Percentiles rank a stretch among this genome's conserved stretches.
These are phyloP conservation scores for Sphenopsis melanotis DNA, from an alignment of 2,797 vertebrate genomes.

Conservation along the genomic window DNA sequence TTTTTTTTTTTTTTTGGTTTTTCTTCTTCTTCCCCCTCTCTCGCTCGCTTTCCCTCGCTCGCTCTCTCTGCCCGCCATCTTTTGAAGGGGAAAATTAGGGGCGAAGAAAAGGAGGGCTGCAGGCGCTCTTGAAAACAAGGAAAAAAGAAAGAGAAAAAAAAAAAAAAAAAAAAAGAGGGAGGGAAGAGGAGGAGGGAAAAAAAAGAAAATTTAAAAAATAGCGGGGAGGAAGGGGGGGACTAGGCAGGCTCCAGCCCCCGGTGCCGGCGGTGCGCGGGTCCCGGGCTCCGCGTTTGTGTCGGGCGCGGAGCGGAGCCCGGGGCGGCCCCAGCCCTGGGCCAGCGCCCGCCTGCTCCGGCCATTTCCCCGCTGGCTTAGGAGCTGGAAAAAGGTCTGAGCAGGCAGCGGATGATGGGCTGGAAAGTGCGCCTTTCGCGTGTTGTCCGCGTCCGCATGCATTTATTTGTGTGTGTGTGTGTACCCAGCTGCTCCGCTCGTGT, in stretches of 20 bases:
- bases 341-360: background rate
- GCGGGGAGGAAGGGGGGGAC: background rate
- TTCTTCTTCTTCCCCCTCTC: constrained; percentile 14
- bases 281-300: background rate
- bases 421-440: background rate
- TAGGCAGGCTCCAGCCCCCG: background rate
- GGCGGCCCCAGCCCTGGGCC: background rate
- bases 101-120: constrained; percentile 1
- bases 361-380: background rate
- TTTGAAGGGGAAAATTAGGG: constrained; percentile 72
- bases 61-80: constrained; percentile 81
- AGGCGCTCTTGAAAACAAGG: background rate
- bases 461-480: background rate
- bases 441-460: background rate
- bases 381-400: background rate
- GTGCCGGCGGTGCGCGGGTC: background rate
- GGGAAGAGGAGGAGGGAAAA: background rate
- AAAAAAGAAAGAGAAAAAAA: background rate
- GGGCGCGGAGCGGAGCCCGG: background rate
- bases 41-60: constrained; percentile 45
- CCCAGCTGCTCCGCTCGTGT: background rate
- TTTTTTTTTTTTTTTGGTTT: background rate
- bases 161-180: background rate
- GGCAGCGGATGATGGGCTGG: background rate
- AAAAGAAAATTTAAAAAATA: background rate